Percentiles rank a stretch among this genome's conserved stretches.
Evolutionary conservation across 2,888 invertebrate species (phyloP).

Genomic region (Idaea dimidiata): DNA sequence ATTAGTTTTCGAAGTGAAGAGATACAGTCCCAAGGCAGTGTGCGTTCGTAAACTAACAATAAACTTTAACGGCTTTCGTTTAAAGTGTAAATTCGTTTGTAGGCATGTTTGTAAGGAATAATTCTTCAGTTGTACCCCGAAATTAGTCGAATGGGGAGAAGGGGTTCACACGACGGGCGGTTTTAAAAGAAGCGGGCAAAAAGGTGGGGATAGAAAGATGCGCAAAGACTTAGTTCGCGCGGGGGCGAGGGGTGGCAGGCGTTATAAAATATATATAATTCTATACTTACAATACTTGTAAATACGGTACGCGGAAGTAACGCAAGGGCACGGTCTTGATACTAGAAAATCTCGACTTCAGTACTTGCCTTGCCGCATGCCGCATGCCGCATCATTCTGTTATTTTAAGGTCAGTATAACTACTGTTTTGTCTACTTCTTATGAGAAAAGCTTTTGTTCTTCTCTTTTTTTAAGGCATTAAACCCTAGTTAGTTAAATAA

Average conservation of each 20-base stretch:
- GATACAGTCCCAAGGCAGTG: conserved; percentile 79
- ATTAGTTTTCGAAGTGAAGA: conserved; percentile 81
- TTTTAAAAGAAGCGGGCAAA: conserved; percentile 81
- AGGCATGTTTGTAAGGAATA: conserved; percentile 67
- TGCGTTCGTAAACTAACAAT: conserved; percentile 38
- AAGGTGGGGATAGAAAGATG: conserved; percentile 81
- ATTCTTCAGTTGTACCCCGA: conserved; percentile 81
- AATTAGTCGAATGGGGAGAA: conserved; percentile 81
- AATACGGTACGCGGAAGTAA: conserved; percentile 80
- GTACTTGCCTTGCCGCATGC: neutral
- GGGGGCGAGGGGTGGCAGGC: conserved; percentile 60
- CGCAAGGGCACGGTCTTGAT: conserved; percentile 43
- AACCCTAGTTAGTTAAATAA: too few species aligned
- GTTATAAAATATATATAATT: conserved; percentile 82
- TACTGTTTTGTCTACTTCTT: too few species aligned
- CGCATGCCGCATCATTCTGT: neutral
- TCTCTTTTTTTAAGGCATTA: too few species aligned
- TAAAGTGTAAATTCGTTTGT: conserved; percentile 50
- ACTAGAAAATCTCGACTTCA: conserved; percentile 31
- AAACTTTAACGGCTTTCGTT: conserved; percentile 39
- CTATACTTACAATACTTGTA: conserved; percentile 82
- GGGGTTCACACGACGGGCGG: conserved; percentile 79
- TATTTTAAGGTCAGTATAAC: too few species aligned
- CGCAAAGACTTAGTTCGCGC: conserved; percentile 81
- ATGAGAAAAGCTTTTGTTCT: too few species aligned